Evolutionary conservation across 2,113 vertebrate genomes (phyloP), one percentile per base, ranked within the genome.

Genomic region (Notarius quadriscutis): DNA sequence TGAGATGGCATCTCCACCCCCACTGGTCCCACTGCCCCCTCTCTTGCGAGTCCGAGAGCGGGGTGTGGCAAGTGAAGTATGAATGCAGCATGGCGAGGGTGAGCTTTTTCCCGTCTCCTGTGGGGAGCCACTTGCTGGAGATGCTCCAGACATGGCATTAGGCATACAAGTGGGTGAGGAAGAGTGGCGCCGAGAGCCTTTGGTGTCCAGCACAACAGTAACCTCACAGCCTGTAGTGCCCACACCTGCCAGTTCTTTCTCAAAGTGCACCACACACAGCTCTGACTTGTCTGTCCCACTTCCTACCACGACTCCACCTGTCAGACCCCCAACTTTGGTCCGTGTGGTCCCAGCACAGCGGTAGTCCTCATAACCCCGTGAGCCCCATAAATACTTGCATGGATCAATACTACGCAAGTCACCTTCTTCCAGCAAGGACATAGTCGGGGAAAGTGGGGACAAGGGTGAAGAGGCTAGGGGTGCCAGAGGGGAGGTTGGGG

Each of bases 311-410:
- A 97, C 95, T 9, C 96, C 95, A 10, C 95, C 95, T 0, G 94
- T 94, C 86, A 95, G 91, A 51, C 94, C 95, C 20, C 94, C 94
- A 6, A 95, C 94, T 93, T 94, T 94, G 90, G 95, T 96, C 92
- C 94, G 93, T 10, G 95, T 94, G 41, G 94, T 90, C 25, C 95
- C 95, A 0, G 96, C 95, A 12, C 96, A 93, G n/a, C 97, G 92
- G 90, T 98, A 98, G 91, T 98, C 97, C 93, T 96, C 97, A 5
- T 98, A 98, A 71, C 96, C 97, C 1, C 95, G 95, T 57, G 96
- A 95, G 9, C 96, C 95, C 97, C 97, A 97, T 81, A 95, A 93
- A 90, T 96, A 96, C 88, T 95, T 95, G 92, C 97, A 97, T 14
- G 95, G 97, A 75, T 95, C 95, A 90, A 96, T 92, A 7, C 92